Percentiles rank a stretch among this genome's conserved stretches.
Conservation (phyloP, 2,113 vertebrate genomes). For the Spilogale gracilis region DNA sequence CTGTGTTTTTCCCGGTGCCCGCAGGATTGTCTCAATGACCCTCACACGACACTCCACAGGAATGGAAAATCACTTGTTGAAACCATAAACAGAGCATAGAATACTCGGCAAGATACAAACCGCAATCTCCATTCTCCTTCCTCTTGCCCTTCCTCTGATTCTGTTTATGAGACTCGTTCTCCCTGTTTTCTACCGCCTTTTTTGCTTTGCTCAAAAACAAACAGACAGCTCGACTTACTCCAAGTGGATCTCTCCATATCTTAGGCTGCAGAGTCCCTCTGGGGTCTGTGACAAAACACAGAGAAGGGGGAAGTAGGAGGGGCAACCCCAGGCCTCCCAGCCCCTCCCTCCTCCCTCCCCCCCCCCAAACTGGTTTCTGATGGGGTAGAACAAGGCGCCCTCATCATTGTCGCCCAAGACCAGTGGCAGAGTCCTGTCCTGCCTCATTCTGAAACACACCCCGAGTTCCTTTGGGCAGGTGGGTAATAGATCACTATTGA, state of each 20-base stretch:
- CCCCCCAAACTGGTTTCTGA: background rate
- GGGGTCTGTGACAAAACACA: background rate
- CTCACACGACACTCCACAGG: background rate
- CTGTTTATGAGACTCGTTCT: background rate
- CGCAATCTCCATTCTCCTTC: background rate
- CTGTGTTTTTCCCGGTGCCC: constrained; percentile 59
- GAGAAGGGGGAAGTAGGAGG: background rate
- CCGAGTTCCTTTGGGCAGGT: background rate
- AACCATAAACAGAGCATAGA: constrained; percentile 46
- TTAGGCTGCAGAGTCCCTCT: rapidly evolving
- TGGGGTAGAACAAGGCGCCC: background rate
- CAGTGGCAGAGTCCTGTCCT: background rate
- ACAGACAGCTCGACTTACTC: background rate
- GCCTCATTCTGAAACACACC: background rate
- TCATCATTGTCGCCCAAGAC: background rate
- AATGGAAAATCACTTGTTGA: constrained; percentile 73
- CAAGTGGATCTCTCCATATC: background rate
- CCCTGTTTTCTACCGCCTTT: background rate
- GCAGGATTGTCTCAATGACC: background rate
- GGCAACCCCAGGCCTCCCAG: too few relatives aligned
- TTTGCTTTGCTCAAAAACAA: constrained; percentile 23
- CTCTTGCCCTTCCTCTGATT: constrained; percentile 55
- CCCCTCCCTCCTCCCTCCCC: background rate
- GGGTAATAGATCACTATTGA: background rate
- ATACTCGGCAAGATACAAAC: background rate